A percentile compares a stretch with the other conserved stretches of the same genome.
phyloP scores from a whole-genome alignment of 2,113 vertebrate genomes.

The Sorex araneus region DNA sequence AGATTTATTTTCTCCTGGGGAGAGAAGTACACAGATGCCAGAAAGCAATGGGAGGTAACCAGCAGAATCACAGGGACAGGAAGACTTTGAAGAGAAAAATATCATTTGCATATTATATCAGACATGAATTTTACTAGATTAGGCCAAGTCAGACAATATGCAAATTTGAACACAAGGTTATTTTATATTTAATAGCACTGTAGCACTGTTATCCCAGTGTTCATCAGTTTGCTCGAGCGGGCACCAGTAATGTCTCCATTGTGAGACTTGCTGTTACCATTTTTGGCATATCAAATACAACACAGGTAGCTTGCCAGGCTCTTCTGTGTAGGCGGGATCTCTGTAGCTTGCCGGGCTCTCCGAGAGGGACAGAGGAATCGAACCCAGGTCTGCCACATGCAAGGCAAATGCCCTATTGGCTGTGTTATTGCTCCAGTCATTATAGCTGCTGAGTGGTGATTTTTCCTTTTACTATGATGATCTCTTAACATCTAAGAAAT shows the following conservation, averaged over 20 bases:
- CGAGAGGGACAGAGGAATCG: too few species aligned
- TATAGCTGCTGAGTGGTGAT: rapidly evolving
- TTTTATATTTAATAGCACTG: neutral
- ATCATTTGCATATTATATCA: rapidly evolving
- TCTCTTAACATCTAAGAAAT: neutral
- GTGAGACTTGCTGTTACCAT: too few species aligned
- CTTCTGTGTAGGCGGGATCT: too few species aligned
- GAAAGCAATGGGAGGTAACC: neutral
- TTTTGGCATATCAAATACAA: too few species aligned
- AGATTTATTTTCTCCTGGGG: neutral
- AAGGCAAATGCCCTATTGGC: too few species aligned
- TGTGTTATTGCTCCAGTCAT: too few species aligned
- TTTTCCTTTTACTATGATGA: neutral
- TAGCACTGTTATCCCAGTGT: too few species aligned
- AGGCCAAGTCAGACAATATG: neutral
- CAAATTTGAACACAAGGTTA: neutral
- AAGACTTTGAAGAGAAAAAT: neutral
- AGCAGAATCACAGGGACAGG: rapidly evolving
- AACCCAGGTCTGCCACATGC: too few species aligned
- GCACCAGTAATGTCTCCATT: too few species aligned
- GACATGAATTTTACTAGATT: neutral
- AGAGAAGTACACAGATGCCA: neutral
- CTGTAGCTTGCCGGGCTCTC: too few species aligned
- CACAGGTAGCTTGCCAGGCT: too few species aligned
- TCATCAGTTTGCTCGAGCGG: too few species aligned